These are phyloP conservation scores for Noctua janthe DNA, from an alignment of 2,888 invertebrate species.

Conservation along the genomic window DNA sequence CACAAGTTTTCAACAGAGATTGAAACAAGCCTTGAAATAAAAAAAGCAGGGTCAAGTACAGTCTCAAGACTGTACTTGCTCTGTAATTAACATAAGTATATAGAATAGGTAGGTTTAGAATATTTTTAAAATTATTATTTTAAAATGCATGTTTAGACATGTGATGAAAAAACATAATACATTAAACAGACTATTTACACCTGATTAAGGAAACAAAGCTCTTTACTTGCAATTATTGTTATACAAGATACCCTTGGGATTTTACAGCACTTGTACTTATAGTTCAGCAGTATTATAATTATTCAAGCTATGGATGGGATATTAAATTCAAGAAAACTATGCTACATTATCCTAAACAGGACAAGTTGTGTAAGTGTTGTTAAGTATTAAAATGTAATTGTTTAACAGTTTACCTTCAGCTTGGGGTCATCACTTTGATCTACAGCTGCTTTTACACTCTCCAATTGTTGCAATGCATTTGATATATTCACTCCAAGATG, in stretches of 20 bases:
- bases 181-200: too few species aligned
- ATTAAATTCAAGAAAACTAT: background rate
- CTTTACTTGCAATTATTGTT: background rate
- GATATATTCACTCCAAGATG: slow-evolving; percentile 94
- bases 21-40: background rate
- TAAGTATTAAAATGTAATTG: background rate
- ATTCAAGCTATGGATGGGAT: background rate
- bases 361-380: background rate
- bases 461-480: slow-evolving; percentile 96
- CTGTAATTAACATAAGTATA: background rate
- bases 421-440: slow-evolving; percentile 96
- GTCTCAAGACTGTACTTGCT: background rate
- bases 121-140: too few species aligned
- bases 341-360: background rate
- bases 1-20: background rate
- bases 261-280: background rate
- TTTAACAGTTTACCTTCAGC: slow-evolving; percentile 90
- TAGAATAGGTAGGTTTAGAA: too few species aligned
- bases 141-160: background rate
- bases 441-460: slow-evolving; percentile 96
- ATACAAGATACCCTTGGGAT: background rate
- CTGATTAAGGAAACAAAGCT: slow-evolving; percentile 2
- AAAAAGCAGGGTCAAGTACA: background rate
- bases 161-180: background rate
- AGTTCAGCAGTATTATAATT: background rate